These are phyloP conservation scores for Albula goreensis DNA, from an alignment of 2,113 vertebrate species.

Conservation along the genomic window DNA sequence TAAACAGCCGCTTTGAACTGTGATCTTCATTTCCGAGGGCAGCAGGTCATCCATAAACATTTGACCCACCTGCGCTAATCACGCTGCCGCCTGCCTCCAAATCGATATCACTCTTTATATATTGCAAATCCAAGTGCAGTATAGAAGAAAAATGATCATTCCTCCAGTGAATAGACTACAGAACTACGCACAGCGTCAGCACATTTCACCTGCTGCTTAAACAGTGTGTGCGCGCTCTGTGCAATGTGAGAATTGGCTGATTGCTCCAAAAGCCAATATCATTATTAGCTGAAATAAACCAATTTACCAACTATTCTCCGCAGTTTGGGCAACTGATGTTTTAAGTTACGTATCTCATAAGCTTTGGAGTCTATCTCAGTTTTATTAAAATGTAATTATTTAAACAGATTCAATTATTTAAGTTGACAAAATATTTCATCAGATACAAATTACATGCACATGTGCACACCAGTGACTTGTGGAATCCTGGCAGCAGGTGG, in stretches of 20 bases:
- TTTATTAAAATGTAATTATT: background rate
- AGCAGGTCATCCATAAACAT: conserved; percentile 65
- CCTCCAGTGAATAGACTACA: background rate
- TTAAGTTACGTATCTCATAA: background rate
- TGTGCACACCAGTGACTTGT: no score
- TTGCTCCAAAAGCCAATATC: background rate
- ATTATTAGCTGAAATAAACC: background rate
- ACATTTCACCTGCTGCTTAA: conserved; percentile 1
- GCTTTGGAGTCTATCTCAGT: background rate
- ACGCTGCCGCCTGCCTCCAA: conserved; percentile 43
- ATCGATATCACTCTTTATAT: conserved; percentile 53
- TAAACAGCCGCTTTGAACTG: conserved; percentile 47
- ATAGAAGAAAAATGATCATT: conserved; percentile 12
- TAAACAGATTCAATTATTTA: background rate
- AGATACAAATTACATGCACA: no score
- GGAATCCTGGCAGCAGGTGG: no score
- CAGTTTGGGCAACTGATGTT: background rate
- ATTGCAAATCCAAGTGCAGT: conserved; percentile 22
- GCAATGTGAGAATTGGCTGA: background rate
- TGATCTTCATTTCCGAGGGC: conserved; percentile 52
- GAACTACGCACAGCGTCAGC: conserved; percentile 1
- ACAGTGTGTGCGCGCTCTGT: background rate
- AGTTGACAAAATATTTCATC: background rate
- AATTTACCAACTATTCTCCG: background rate
- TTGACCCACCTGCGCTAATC: conserved; percentile 63